Percentiles rank a stretch among this genome's conserved stretches.
Evolutionary conservation across 2,797 vertebrate genomes (phyloP).

Genomic region (Periparus ater): DNA sequence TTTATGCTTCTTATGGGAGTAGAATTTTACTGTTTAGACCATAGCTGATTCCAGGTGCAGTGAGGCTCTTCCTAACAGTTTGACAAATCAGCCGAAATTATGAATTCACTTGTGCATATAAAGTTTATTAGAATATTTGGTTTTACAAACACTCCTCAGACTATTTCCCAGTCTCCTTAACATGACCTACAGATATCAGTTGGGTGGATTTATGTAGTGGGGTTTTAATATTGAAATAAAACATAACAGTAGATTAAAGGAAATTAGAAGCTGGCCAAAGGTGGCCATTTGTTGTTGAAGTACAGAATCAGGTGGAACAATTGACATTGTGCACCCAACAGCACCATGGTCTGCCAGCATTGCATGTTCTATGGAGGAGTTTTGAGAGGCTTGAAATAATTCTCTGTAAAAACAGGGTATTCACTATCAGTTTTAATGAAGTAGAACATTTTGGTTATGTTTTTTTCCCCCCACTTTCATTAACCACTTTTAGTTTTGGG

Average conservation of each 20-base stretch:
- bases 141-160: background rate
- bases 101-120: background rate
- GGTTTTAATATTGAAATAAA: background rate
- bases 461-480: background rate
- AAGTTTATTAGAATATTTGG: background rate
- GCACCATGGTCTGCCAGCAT: background rate
- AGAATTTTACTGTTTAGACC: background rate
- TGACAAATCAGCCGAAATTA: background rate
- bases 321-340: background rate
- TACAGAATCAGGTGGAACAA: background rate
- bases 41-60: background rate
- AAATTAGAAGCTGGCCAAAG: background rate
- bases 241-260: background rate
- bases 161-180: background rate
- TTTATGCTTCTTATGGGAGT: background rate
- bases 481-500: background rate
- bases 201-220: background rate
- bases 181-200: background rate
- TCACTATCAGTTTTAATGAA: background rate
- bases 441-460: background rate
- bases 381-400: background rate
- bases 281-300: background rate
- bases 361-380: background rate
- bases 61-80: background rate
- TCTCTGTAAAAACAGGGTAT: background rate